Base-by-base conservation (phyloP, 2,797 vertebrate species). In the Petrocephalus sullivani region DNA sequence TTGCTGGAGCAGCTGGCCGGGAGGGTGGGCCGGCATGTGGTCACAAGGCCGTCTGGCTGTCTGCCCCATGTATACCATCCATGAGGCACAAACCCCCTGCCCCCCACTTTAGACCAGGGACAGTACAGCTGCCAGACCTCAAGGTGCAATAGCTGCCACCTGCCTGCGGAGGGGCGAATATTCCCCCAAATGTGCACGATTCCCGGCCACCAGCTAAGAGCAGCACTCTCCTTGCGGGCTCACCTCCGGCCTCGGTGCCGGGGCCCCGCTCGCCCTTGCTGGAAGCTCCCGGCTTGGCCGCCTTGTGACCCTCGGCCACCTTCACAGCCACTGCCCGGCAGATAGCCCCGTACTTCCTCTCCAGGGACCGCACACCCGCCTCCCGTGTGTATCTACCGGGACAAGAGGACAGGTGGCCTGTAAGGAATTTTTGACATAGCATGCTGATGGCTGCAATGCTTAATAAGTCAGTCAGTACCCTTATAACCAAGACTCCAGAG, bases 301-400 rank as follows among this genome's bases (percentile, higher is more conserved):
- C 94, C 89, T 95, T 94, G 89, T 96, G 97, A 86, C 97, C 96
- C 92, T 99, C 98, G 0, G 98, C 97, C 0, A 99, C 97, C 89
- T 97, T 99, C 81, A 99, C 97, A 0, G 98, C 98, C 90, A 99
- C 98, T 0, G 98, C 98, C 60, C 98, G 95, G 93, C 98, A 99
- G 89, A 99, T 95, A 0, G 97, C 98, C 21, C 97, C 98, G 1
- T 98, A 94, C 93, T 97, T 98, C 91, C 98, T 95, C 90, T 99
- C 98, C 88, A 99, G 95, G 4, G 98, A 97, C n/a, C 98, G 97
- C 21, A 99, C 98, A 0, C 98, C 98, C 0, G 98, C 98, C 93
- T 99, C 98, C 4, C 97, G 93, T 0, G 98, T 99, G 89, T 99
- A 99, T 54, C 98, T 99, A 90, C 23, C 19, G 6, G 78, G 37